Conservation (phyloP, 2,797 vertebrate species). For the Somateria mollissima region DNA sequence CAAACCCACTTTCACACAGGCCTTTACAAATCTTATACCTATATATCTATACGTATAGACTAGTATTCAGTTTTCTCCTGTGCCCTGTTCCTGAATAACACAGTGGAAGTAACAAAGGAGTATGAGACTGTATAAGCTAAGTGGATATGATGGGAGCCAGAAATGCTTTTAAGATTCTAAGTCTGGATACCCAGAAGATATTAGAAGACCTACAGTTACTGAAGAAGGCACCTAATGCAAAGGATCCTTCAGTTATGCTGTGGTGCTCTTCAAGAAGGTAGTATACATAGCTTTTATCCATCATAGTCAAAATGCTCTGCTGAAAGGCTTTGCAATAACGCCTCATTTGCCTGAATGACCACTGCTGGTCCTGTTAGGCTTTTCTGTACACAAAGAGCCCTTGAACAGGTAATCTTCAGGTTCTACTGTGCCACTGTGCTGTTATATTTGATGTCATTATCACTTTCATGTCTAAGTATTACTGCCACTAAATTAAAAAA, state of each 20-base stretch:
- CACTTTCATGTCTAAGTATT: background rate
- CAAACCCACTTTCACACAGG: background rate
- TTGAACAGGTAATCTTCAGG: background rate
- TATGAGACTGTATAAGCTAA: background rate
- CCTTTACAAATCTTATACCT: background rate
- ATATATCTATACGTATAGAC: background rate
- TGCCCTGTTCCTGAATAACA: rapidly evolving
- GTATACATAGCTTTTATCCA: rapidly evolving
- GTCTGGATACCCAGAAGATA: background rate
- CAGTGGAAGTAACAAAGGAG: background rate
- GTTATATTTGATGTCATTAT: background rate
- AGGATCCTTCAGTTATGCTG: background rate
- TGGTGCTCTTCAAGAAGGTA: background rate
- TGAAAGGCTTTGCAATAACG: background rate
- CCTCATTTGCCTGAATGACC: background rate
- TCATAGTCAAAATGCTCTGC: background rate
- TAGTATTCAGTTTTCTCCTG: background rate
- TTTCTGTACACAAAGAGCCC: background rate
- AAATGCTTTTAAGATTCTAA: background rate
- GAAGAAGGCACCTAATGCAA: background rate
- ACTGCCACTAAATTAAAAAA: background rate
- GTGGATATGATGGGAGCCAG: background rate
- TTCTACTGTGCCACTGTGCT: background rate
- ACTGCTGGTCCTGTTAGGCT: background rate
- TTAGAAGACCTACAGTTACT: background rate